Evolutionary conservation across 2,797 vertebrate genomes (phyloP).

Genomic region (Intellagama lesueurii): DNA sequence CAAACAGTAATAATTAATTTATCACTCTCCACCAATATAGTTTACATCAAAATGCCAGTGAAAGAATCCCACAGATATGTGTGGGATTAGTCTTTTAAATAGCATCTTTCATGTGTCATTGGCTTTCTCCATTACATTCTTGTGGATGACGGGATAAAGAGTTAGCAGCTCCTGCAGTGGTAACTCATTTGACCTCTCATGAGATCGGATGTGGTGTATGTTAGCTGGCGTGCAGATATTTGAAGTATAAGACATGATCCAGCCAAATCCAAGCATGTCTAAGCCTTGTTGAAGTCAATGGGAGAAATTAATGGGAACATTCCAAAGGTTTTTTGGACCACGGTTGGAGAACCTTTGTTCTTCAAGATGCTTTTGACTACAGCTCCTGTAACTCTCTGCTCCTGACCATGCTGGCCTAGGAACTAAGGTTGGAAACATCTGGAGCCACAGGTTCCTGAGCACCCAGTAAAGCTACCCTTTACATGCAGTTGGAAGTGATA

Average conservation of each 20-base stretch:
- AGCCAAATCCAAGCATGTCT: neutral
- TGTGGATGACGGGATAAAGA: constrained; percentile 4
- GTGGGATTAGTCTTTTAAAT: neutral
- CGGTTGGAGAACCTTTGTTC: neutral
- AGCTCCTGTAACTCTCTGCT: neutral
- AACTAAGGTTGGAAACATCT: neutral
- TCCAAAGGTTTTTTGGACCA: too few relatives aligned
- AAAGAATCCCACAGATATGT: neutral
- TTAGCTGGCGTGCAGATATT: neutral
- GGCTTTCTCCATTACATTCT: neutral
- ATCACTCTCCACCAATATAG: constrained; percentile 47
- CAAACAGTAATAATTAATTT: constrained; percentile 53
- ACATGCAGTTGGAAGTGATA: neutral
- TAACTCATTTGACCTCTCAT: neutral
- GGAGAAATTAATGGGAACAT: neutral
- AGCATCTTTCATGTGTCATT: constrained; percentile 3
- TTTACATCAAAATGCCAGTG: constrained; percentile 30
- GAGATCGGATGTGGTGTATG: neutral
- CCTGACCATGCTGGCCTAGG: neutral
- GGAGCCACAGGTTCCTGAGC: neutral
- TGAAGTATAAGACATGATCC: neutral
- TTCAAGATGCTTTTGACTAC: neutral
- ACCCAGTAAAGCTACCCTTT: neutral
- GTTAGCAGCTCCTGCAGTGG: neutral
- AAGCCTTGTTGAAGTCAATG: neutral